Conservation (phyloP, 2,888 invertebrate genomes). For the Pollenia griseotomentosa region DNA sequence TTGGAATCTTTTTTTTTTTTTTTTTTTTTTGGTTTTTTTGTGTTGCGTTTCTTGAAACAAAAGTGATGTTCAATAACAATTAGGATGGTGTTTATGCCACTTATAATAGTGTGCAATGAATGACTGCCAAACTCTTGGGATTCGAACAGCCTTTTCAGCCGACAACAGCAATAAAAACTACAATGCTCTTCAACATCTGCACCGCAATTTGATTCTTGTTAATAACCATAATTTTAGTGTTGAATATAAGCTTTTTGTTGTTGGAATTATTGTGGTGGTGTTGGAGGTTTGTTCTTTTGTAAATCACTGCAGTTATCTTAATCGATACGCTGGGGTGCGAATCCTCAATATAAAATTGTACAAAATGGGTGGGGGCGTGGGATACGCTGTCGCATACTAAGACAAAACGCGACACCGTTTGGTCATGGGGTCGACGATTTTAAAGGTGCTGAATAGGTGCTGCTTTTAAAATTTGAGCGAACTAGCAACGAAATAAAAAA, state of each 20-base stretch:
- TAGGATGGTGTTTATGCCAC: slow-evolving; percentile 74
- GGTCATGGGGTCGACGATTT: slow-evolving; percentile 72
- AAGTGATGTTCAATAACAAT: slow-evolving; percentile 73
- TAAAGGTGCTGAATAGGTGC: slow-evolving; percentile 71
- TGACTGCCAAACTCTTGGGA: slow-evolving; percentile 64
- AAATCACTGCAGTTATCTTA: slow-evolving; percentile 74
- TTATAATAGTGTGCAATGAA: slow-evolving; percentile 74
- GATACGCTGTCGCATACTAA: slow-evolving; percentile 72
- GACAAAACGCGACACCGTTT: slow-evolving; percentile 71
- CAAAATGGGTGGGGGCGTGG: slow-evolving; percentile 73
- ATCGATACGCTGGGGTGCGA: slow-evolving; percentile 73
- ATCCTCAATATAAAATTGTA: slow-evolving; percentile 65
- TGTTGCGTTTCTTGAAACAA: slow-evolving; percentile 47
- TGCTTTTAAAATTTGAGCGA: slow-evolving; percentile 55
- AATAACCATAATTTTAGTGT: slow-evolving; percentile 73
- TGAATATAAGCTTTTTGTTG: slow-evolving; percentile 61
- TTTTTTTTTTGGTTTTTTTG: slow-evolving; percentile 1
- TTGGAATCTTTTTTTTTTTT: slow-evolving; percentile 28
- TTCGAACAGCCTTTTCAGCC: slow-evolving; percentile 21
- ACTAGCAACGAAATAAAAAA: slow-evolving; percentile 31
- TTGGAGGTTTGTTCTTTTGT: slow-evolving; percentile 59
- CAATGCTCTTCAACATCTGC: slow-evolving; percentile 55
- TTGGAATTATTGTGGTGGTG: slow-evolving; percentile 10
- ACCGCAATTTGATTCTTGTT: slow-evolving; percentile 73
- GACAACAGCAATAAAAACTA: slow-evolving; percentile 45